Percentiles rank a stretch among this genome's conserved stretches.
Evolutionary conservation across 2,888 invertebrate genomes (phyloP).

Genomic region (Xylota sylvarum): DNA sequence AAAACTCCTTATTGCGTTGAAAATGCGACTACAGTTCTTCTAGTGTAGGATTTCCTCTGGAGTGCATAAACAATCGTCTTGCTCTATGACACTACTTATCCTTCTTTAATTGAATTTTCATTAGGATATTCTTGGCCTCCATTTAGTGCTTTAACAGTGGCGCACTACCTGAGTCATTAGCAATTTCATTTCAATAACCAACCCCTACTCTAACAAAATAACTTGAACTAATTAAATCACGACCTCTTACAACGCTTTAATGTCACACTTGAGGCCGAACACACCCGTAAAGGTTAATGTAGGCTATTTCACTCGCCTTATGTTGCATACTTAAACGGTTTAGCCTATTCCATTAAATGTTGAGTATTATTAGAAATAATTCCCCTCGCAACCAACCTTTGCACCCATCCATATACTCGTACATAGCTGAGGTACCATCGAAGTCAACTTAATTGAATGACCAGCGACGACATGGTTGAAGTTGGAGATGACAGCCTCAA

Average conservation of each 20-base stretch:
- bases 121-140: too few species aligned
- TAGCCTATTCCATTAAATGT: neutral
- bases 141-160: too few species aligned
- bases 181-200: too few species aligned
- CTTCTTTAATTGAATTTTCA: too few species aligned
- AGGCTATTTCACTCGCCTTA: constrained; percentile 6
- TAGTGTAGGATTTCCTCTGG: too few species aligned
- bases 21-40: too few species aligned
- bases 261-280: neutral
- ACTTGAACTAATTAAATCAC: constrained; percentile 30
- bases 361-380: constrained; percentile 3
- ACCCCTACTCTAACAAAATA: neutral
- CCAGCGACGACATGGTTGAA: constrained; percentile 1
- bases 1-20: too few species aligned
- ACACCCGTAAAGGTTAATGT: neutral
- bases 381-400: neutral
- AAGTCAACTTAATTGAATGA: constrained; percentile 29
- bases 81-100: too few species aligned
- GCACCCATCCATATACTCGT: too few species aligned
- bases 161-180: too few species aligned
- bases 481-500: constrained; percentile 25
- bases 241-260: constrained; percentile 17
- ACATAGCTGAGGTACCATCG: neutral
- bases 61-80: too few species aligned
- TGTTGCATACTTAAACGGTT: constrained; percentile 28